Base-by-base conservation (phyloP, 2,113 vertebrate genomes). In the Planiliza haematocheilus region DNA sequence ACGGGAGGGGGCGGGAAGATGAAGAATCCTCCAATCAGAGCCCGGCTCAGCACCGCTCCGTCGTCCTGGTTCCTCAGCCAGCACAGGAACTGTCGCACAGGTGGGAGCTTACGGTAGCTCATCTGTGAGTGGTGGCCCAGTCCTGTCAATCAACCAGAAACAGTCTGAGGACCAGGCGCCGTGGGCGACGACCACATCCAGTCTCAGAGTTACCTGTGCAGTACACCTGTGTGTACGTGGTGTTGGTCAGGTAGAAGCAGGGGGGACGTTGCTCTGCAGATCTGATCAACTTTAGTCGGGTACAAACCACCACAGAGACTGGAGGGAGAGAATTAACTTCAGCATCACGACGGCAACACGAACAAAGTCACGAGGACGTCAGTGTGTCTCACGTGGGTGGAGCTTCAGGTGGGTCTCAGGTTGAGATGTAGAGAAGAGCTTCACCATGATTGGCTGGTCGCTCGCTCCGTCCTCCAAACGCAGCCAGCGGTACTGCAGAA, bases 341-440 rank as follows among this genome's bases (percentile, higher is more conserved):
- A 30, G 5, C 24, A 30, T 30, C 24, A 30, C 24, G 5, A 30
- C 24, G 24, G n/a, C n/a, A n/a, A n/a, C n/a, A n/a, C n/a, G n/a
- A n/a, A 30, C 24, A 30, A 30, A 30, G 3, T 30, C 24, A 30
- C 24, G 3, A 30, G 2, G 9, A 49, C 6, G 8, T 10, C 10
- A 37, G 12, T 14, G 50, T 38, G n/a, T 70, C 81, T 88, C 81
- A 94, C 94, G 2, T 70, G 94, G 94, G 55, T 72, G 77, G 50
- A 94, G 88, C 38, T 50, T 81, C 11, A 20, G 57, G 46, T 94
- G 91, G 4, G 84, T 70, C 10, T 94, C 91, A 0, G 94, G 94
- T 34, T 95, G 94, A 4, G 93, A 95, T 0, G 94, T 94, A 36
- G 91, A 82, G 82, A 93, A 94, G 2, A 95, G 91, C 88, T 94